These are phyloP conservation scores for Oasisia sp. DNA, from an alignment of 2,888 invertebrate genomes.

Conservation along the genomic window DNA sequence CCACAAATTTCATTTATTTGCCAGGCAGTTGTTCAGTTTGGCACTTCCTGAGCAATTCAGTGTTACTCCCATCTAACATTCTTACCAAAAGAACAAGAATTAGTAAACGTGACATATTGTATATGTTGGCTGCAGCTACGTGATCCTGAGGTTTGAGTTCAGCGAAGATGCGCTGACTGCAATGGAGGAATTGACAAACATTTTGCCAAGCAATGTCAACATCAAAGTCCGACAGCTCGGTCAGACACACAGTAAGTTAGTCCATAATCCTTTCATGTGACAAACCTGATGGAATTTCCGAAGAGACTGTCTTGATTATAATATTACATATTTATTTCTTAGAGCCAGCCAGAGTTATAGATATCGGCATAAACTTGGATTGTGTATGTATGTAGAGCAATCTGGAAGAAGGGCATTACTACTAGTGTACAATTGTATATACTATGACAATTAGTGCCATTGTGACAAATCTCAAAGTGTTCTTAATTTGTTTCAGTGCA, in stretches of 20 bases:
- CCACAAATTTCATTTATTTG: no score
- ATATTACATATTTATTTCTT: not conserved
- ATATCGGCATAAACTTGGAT: no score
- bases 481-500: not conserved
- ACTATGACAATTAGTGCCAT: not conserved
- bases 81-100: no score
- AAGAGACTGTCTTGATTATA: not conserved
- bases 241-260: not conserved
- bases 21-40: no score
- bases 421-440: not conserved
- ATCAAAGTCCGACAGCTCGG: not conserved
- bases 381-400: not conserved
- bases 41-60: no score
- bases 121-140: not conserved
- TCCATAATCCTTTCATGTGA: not conserved
- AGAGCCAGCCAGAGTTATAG: not conserved
- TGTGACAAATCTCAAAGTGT: not conserved
- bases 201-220: not conserved
- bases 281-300: not conserved
- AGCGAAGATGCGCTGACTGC: not conserved
- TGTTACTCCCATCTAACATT: no score
- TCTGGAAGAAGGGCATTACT: not conserved
- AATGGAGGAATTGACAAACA: not conserved
- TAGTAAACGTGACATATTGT: no score
- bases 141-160: slow-evolving; percentile 12